Base-by-base conservation (phyloP, 2,888 invertebrate genomes). In the Elysia crispata region DNA sequence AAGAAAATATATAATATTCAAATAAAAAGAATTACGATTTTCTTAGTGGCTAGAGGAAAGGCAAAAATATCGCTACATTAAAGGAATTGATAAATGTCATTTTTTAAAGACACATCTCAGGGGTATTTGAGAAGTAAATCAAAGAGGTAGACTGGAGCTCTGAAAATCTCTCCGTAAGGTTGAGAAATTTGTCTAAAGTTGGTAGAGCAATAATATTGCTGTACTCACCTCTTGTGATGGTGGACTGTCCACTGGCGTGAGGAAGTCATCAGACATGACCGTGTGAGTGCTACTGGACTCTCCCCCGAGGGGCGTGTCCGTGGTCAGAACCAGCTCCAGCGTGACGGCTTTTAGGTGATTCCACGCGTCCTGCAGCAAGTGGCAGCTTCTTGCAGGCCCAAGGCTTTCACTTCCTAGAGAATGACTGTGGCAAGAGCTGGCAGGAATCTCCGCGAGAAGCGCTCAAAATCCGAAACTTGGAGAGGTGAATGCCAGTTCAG, bases 241-340 rank as follows among this genome's bases (percentile, higher is more conserved):
- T n/a, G 79, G 79, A 31, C 79, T 79, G 74, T 79, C 79, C 57
- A 79, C 74, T 5, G 79, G 79, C 6, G 79, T 54, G 1, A 79
- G 79, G 20, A 79, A 79, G 67, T 79, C 79, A 79, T 79, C 79
- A 3, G 67, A 74, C 79, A 79, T 79, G 64, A 78, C 64, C 66
- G 74, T 60, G 50, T 79, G 74, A 54, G 31, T 67, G 49, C 79
- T 57, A 15, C 25, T 25, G 23, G 75, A 50, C 15, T 79, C 79
- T 11, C 5, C 41, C 33, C 54, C 75, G 25, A 79, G 31, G 13
- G 67, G 64, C 20, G 74, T 33, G 79, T 79, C 79, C 28, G 66
- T 57, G 3, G 25, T 28, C 11, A 75, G 67, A 20, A 33, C 79
- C n/a, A 75, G 79, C 74, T 79, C 79, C 79, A 79, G 74, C 70